Evolutionary conservation across 2,888 invertebrate species (phyloP).

Genomic region (Alcis repandata): DNA sequence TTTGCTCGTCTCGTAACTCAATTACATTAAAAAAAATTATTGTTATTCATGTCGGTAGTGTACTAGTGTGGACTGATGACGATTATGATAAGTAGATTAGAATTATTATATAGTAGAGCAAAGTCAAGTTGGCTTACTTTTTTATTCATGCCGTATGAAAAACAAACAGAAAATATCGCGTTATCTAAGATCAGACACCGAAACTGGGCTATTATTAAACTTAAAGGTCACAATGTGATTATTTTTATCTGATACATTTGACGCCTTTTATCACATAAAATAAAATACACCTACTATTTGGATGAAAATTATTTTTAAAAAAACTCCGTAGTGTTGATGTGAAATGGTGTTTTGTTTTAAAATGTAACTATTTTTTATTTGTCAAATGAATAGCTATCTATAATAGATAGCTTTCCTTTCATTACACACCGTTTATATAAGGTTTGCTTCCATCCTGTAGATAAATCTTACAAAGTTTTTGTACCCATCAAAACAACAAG

Average conservation of each 20-base stretch:
- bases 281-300: not conserved
- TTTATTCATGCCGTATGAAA: no score
- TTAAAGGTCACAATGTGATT: slow-evolving; percentile 42
- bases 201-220: not conserved
- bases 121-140: no score
- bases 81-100: no score
- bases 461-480: slow-evolving; percentile 17
- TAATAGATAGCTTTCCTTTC: no score
- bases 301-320: not conserved
- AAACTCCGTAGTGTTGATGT: no score
- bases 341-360: not conserved
- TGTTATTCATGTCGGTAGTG: no score
- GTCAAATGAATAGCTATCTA: no score
- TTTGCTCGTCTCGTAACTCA: no score
- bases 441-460: not conserved
- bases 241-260: not conserved
- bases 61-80: no score
- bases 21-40: no score
- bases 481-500: slow-evolving; percentile 10
- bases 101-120: no score
- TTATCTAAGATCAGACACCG: not conserved
- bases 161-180: not conserved
- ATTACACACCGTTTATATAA: no score
- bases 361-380: not conserved
- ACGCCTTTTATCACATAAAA: slow-evolving; percentile 8